Evolutionary conservation across 1,140 invertebrate genomes (phyloP), one percentile per base, ranked within the genome.

Genomic region (Drosophila persimilis): DNA sequence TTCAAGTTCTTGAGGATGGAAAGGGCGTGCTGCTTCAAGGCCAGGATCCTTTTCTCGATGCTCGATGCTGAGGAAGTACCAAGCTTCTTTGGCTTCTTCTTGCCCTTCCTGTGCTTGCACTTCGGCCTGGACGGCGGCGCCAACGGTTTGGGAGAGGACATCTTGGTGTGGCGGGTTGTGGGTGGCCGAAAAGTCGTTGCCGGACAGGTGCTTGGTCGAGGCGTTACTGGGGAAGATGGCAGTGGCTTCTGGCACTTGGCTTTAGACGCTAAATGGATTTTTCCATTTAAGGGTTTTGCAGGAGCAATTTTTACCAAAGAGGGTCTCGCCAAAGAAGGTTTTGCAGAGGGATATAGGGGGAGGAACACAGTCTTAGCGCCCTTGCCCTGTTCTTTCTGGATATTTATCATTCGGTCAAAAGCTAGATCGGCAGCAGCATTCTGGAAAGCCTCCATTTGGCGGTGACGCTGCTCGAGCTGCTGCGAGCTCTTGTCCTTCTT

Each of bases 1-100:
- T 80, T 66, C 0, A 86, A 51, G 29, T 26, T 48, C 6, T 74
- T 80, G 0, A 86, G 47, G 0, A 86, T 48, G 0, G 57, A 24
- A 2, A 73, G 26, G 2, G 77, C 69, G 6, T 65, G 67, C 20
- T 56, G 46, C 22, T 74, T 85, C 31, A 80, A 54, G 5, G 17
- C 11, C 24, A 35, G 44, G 15, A 54, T 47, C 6, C 20, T 57
- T 0, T 62, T n/a, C 9, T 79, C 13, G 1, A 84, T 0, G 17
- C 17, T 22, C 6, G 58, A 44, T 6, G 44, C 20, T 0, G 44
- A 17, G 39, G n/a, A 20, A 1, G 24, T 4, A 1, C 52, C 26
- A 1, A 48, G 0, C 17, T 9, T 24, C 17, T 9, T 24, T 1
- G 43, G 29, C 8, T 62, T n/a, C 6, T 7, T 17, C 22, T 46